These are phyloP conservation scores for Plectropomus leopardus DNA, from an alignment of 2,113 vertebrate species.

Conservation along the genomic window DNA sequence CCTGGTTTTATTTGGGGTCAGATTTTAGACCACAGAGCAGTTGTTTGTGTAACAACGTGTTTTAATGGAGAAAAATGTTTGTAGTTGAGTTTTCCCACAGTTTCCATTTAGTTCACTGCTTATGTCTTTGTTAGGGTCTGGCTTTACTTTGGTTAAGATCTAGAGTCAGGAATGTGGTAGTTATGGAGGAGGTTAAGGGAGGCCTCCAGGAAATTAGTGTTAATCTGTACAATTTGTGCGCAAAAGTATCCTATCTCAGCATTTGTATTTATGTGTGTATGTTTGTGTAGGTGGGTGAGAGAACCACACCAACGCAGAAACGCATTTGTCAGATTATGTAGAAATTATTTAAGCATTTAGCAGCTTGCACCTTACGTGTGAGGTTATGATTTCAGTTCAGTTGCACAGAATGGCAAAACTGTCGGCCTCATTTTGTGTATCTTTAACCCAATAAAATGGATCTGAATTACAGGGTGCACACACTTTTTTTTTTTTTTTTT, in stretches of 20 bases:
- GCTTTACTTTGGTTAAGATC: neutral
- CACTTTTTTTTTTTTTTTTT: too few relatives aligned
- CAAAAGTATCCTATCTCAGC: neutral
- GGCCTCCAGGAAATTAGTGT: neutral
- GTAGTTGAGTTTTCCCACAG: neutral
- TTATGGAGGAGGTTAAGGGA: conserved; percentile 12
- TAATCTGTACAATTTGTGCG: conserved; percentile 13
- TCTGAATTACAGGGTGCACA: too few relatives aligned
- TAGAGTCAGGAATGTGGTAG: neutral
- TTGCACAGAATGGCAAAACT: too few relatives aligned
- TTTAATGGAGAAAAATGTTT: neutral
- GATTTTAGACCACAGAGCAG: neutral
- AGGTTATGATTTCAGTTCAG: too few relatives aligned
- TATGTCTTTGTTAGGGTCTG: neutral
- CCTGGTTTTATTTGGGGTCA: neutral
- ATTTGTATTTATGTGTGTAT: conserved; percentile 2
- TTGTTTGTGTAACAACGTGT: neutral
- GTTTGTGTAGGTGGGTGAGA: conserved; percentile 5
- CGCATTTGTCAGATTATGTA: neutral
- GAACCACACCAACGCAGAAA: neutral
- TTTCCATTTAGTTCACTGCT: too few relatives aligned
- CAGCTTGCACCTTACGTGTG: neutral
- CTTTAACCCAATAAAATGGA: too few relatives aligned
- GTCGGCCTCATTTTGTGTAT: too few relatives aligned
- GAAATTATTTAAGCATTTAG: conserved; percentile 2